A percentile compares a stretch with the other conserved stretches of the same genome.
Conservation (phyloP, 2,888 invertebrate genomes). For the Matsumyia berberina region DNA sequence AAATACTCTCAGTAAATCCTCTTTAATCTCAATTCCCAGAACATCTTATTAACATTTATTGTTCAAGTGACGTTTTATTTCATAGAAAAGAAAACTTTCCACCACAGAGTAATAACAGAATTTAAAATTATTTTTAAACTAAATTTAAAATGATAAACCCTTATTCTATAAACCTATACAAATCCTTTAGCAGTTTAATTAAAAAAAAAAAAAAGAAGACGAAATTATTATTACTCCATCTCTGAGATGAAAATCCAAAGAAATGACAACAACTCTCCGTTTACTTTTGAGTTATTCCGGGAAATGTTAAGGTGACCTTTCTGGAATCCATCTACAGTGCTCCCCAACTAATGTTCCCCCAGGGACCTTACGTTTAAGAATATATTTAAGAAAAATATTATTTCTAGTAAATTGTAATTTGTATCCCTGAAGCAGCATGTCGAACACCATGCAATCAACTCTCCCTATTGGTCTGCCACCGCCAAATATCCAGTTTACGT, state of each 20-base stretch:
- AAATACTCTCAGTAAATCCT: too few species aligned
- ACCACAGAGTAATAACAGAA: too few species aligned
- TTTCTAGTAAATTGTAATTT: slow-evolving; percentile 32
- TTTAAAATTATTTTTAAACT: too few species aligned
- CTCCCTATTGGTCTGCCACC: slow-evolving; percentile 8
- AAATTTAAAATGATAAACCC: not conserved
- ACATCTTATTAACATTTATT: not conserved
- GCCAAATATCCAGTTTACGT: slow-evolving; percentile 25
- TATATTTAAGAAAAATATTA: slow-evolving; percentile 36
- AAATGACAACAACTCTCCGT: not conserved
- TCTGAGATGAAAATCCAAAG: not conserved
- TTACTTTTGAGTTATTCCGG: slow-evolving; percentile 9
- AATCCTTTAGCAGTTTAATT: not conserved
- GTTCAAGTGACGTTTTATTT: too few species aligned
- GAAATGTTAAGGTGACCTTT: slow-evolving; percentile 25
- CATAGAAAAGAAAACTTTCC: too few species aligned
- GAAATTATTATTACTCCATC: not conserved
- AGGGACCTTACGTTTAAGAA: slow-evolving; percentile 20
- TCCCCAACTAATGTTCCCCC: slow-evolving; percentile 9
- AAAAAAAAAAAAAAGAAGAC: not conserved
- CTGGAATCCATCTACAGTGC: not conserved
- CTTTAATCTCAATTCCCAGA: too few species aligned
- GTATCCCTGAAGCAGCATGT: slow-evolving; percentile 22
- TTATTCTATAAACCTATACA: not conserved
- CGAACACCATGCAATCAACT: slow-evolving; percentile 14